Base-by-base conservation (phyloP, 2,113 vertebrate genomes). In the Opisthocomus hoazin region DNA sequence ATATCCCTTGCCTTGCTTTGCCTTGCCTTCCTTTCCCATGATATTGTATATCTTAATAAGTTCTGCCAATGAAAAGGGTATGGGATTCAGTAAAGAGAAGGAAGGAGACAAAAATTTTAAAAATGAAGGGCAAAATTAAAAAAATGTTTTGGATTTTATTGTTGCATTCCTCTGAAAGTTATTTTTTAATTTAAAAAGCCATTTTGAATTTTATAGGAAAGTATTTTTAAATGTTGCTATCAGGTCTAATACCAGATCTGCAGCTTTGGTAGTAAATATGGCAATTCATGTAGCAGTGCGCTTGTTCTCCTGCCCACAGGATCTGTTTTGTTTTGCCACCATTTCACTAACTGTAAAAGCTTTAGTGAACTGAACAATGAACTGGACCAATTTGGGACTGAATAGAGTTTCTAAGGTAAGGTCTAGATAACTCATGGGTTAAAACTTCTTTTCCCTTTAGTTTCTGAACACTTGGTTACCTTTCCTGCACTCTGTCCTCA, bases 381-480 rank as follows among this genome's bases (percentile, higher is more conserved):
- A 48, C 21, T 51, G 34, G 10, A 85, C 17, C 14, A 11, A 19
- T 94, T 20, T 32, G 50, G 32, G n/a, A 76, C 43, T 87, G 54
- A 45, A 15, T 45, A 48, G 57, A 82, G 64, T 45, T 76, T 18
- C 29, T 76, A 32, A n/a, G 32, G n/a, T 12, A 84, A 82, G 6
- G 15, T 64, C n/a, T 71, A 65, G 50, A n/a, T 15, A 83, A 77
- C 5, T 87, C 5, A 0, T 30, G 34, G 32, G 17, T 76, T 48
- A 92, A 86, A 90, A 85, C 11, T 76, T 53, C 11, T 45, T 93
- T 93, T 93, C 36, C 41, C 6, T 13, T 57, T 73, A 54, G 58
- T 78, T 89, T 66, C 51, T 82, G 60, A 84, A 71, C 4, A 15
- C 9, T 81, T 75, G 46, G 29, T 45, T 88, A 41, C 26, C 37